These are phyloP conservation scores for Echiichthys vipera DNA, from an alignment of 2,797 vertebrate genomes.

Conservation along the genomic window DNA sequence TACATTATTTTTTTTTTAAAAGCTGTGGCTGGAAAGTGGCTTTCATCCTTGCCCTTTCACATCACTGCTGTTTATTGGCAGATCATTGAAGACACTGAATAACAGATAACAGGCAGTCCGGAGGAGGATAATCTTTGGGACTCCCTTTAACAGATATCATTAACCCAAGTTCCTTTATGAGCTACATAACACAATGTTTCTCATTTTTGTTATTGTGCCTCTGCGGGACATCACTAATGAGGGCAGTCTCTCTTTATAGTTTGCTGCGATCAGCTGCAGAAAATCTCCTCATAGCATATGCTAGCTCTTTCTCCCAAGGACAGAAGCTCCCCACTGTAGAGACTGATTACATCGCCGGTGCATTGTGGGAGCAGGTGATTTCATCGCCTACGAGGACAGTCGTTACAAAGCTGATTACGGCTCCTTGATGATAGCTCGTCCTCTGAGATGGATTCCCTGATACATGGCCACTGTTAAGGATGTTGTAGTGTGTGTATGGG, in stretches of 20 bases:
- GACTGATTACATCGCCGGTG: constrained; percentile 62
- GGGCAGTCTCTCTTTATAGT: constrained; percentile 18
- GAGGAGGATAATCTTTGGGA: constrained; percentile 4
- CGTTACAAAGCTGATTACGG: constrained; percentile 74
- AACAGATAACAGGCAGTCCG: background rate
- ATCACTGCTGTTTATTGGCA: background rate
- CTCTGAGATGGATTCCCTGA: constrained; percentile 48
- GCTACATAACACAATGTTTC: background rate
- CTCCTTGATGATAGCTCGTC: constrained; percentile 60
- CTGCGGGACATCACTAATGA: constrained; percentile 21
- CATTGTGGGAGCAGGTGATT: constrained; percentile 67
- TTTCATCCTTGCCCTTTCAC: constrained; percentile 3
- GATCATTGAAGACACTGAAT: background rate
- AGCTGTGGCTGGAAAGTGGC: too few species aligned
- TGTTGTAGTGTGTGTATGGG: constrained; percentile 2
- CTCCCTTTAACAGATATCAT: background rate
- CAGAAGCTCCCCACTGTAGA: constrained; percentile 35
- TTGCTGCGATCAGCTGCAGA: constrained; percentile 24
- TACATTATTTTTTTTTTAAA: too few species aligned
- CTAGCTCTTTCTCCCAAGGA: constrained; percentile 23
- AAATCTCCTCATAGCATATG: constrained; percentile 30
- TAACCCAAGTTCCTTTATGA: background rate
- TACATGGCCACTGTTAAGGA: constrained; percentile 30
- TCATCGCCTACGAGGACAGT: constrained; percentile 58
- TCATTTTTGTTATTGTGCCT: constrained; percentile 7